A percentile compares a stretch with the other conserved stretches of the same genome.
phyloP scores from a whole-genome alignment of 2,888 invertebrate species.

The Agrotis exclamationis region DNA sequence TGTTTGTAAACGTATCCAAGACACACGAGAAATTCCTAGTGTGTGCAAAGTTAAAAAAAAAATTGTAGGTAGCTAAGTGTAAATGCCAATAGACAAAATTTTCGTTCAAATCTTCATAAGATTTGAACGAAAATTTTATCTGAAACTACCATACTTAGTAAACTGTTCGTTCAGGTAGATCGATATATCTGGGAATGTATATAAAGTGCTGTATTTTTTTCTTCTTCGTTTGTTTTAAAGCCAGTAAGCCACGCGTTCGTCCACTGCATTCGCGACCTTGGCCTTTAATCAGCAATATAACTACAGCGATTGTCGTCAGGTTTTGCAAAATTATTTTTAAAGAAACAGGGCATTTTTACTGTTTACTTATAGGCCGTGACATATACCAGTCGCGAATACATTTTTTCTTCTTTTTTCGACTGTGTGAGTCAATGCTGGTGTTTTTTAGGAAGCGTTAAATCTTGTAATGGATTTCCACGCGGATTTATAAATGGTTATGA shows the following conservation, averaged over 20 bases:
- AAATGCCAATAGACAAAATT: too few species aligned
- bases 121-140: background rate
- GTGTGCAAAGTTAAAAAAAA: background rate
- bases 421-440: conserved; percentile 4
- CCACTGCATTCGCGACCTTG: conserved; percentile 54
- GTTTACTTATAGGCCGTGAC: conserved; percentile 30
- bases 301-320: conserved; percentile 53
- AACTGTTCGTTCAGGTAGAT: background rate
- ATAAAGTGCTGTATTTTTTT: background rate
- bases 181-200: background rate
- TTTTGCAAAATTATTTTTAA: conserved; percentile 47
- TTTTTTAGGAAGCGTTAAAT: conserved; percentile 24
- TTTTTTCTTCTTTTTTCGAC: conserved; percentile 22
- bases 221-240: conserved; percentile 18
- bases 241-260: conserved; percentile 24
- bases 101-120: too few species aligned
- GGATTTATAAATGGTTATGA: conserved; percentile 13
- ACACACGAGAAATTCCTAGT: too few species aligned
- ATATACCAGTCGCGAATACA: background rate
- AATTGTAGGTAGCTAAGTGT: too few species aligned
- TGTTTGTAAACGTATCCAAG: too few species aligned
- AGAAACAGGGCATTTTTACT: conserved; percentile 23
- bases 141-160: background rate
- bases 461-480: conserved; percentile 28
- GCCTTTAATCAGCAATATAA: conserved; percentile 48